A percentile compares a stretch with the other conserved stretches of the same genome.
phyloP scores from a whole-genome alignment of 2,797 vertebrate genomes.

The Rhinatrema bivittatum region DNA sequence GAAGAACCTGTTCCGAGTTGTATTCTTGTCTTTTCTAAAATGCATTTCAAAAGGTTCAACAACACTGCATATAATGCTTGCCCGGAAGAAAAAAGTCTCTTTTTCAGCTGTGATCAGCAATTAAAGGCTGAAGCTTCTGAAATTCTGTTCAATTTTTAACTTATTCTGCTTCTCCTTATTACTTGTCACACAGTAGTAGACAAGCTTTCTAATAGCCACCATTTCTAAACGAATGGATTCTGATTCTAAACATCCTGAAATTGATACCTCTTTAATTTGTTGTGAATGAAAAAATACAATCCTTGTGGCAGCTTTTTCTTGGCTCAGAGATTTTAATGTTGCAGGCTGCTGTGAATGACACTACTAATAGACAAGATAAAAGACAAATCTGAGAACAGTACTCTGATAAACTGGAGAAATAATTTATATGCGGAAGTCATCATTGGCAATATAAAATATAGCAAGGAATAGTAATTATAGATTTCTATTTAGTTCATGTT shows the following conservation, averaged over 20 bases:
- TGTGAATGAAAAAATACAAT: constrained; percentile 1
- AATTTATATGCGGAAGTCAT: no score
- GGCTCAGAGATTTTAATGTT: neutral
- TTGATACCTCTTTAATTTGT: neutral
- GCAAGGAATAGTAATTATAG: no score
- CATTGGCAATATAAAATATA: no score
- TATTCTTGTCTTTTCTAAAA: constrained; percentile 32
- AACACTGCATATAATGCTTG: constrained; percentile 17
- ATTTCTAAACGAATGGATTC: neutral
- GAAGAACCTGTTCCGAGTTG: constrained; percentile 30
- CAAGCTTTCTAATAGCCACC: neutral
- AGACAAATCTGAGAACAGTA: no score
- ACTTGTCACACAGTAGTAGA: constrained; percentile 26
- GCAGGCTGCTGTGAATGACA: no score
- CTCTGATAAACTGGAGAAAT: no score
- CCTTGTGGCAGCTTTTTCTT: constrained; percentile 5
- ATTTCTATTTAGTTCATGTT: no score
- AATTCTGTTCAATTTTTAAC: constrained; percentile 23
- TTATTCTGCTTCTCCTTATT: constrained; percentile 25
- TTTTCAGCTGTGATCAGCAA: constrained; percentile 33
- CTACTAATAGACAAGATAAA: no score
- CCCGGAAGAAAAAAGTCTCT: constrained; percentile 20
- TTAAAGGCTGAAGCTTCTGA: constrained; percentile 28
- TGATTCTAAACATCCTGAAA: neutral
- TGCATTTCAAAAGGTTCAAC: constrained; percentile 34